Percentiles rank a stretch among this genome's conserved stretches.
Evolutionary conservation across 2,113 vertebrate species (phyloP).

Genomic region (Fregata magnificens): DNA sequence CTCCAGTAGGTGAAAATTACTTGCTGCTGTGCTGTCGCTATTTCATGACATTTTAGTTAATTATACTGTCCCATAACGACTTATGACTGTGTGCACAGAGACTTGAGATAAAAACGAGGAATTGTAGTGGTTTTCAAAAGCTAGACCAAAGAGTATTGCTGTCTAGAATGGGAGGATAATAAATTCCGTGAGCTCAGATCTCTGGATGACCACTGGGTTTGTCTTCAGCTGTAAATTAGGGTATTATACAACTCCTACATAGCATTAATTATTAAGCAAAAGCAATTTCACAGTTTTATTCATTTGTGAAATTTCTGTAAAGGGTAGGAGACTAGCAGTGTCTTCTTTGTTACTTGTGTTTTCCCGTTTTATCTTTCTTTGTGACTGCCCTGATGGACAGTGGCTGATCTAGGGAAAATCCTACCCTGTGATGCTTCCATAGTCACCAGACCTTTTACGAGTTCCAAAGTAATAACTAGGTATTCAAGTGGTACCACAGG

Average conservation of each 20-base stretch:
- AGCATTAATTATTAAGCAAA: neutral
- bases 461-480: neutral
- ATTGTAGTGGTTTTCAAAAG: neutral
- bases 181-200: neutral
- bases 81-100: neutral
- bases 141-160: neutral
- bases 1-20: conserved; percentile 18
- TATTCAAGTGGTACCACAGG: neutral
- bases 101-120: neutral
- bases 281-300: neutral
- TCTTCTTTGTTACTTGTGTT: neutral
- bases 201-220: neutral
- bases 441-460: neutral
- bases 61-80: neutral
- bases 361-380: neutral
- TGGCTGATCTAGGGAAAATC: neutral
- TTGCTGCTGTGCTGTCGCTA: neutral
- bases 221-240: neutral
- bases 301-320: neutral
- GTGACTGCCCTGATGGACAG: neutral
- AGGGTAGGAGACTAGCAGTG: neutral
- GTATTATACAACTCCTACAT: neutral
- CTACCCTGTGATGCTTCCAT: neutral
- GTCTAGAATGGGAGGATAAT: neutral
- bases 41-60: conserved; percentile 42